Conservation (phyloP, 2,113 vertebrate species). For the Gnathonemus echidnorhynchus region DNA sequence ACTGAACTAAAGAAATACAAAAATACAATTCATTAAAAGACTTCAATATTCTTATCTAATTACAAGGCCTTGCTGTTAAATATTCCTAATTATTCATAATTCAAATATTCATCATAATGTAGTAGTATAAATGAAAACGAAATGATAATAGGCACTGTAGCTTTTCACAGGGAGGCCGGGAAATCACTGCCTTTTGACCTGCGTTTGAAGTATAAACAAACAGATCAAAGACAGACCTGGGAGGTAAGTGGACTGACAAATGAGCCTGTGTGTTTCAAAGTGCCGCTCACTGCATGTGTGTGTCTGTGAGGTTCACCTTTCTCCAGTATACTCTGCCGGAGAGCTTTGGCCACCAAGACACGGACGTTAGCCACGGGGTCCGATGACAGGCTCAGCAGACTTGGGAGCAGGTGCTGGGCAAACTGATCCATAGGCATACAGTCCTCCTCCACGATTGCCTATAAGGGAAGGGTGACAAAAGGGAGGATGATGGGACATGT, state of each 20-base stretch:
- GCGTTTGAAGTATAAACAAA: not conserved
- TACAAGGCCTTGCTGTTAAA: not conserved
- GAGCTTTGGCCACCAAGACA: conserved; percentile 76
- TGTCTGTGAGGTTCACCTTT: conserved; percentile 60
- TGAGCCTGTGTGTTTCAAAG: not conserved
- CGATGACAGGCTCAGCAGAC: conserved; percentile 72
- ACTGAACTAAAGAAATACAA: not conserved
- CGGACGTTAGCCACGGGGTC: conserved; percentile 79
- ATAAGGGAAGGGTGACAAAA: not conserved
- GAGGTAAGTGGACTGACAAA: not conserved
- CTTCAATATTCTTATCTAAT: not conserved
- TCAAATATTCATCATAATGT: not conserved
- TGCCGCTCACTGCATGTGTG: not conserved
- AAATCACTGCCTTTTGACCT: not conserved
- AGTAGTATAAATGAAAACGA: not conserved
- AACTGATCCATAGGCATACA: conserved; percentile 78
- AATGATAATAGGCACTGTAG: not conserved
- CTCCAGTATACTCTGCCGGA: conserved; percentile 73
- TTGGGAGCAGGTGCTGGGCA: conserved; percentile 72
- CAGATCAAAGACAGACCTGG: not conserved
- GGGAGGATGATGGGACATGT: not conserved
- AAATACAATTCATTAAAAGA: not conserved
- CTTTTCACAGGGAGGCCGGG: not conserved
- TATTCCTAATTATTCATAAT: not conserved
- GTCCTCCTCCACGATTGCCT: conserved; percentile 75